Base-by-base conservation (phyloP, 2,113 vertebrate species). In the Spheniscus mendiculus region DNA sequence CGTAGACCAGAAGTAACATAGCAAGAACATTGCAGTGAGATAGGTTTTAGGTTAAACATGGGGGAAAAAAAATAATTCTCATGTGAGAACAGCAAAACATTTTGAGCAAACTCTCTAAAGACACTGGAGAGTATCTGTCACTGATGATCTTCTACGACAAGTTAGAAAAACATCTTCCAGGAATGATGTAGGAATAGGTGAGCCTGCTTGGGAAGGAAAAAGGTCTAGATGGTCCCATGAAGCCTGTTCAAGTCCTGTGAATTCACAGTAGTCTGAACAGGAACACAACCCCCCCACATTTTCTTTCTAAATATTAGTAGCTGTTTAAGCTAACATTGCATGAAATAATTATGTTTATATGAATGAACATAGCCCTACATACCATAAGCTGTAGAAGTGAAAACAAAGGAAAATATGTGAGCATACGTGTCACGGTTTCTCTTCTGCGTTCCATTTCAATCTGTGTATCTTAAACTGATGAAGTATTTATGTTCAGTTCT, bases 1-100 rank as follows among this genome's bases (percentile, higher is more conserved):
- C 15, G 20, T 38, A 42, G 40, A 56, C 17, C 9, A 45, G 32
- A 59, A 56, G 45, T 61, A 52, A 25, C 0, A 0, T n/a, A 82
- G 53, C 13, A 11, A 30, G 5, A 52, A 32, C 3, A 4, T 21
- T 59, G 49, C 34, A 70, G 23, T 18, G 52, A 85, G 26, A n/a
- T 19, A 52, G 22, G 10, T 34, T 87, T 90, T 56, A 47, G 45
- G 16, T 92, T 91, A 44, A 38, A 36, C 8, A 4, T 56, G 36
- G 18, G 11, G 3, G 44, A 79, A 81, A 86, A 76, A 69, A 42
- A 42, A 26, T 44, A 42, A 26, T 44, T 58, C 38, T 55, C 4
- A 9, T 14, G 8, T 61, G 30, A 62, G 23, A 90, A 34, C 30
- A 79, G 17, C 19, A n/a, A 82, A 52, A 44, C 18, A 4, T 67